A percentile compares a stretch with the other conserved stretches of the same genome.
These are phyloP conservation scores for Tenrec ecaudatus DNA, from an alignment of 2,113 vertebrate genomes.

Conservation along the genomic window DNA sequence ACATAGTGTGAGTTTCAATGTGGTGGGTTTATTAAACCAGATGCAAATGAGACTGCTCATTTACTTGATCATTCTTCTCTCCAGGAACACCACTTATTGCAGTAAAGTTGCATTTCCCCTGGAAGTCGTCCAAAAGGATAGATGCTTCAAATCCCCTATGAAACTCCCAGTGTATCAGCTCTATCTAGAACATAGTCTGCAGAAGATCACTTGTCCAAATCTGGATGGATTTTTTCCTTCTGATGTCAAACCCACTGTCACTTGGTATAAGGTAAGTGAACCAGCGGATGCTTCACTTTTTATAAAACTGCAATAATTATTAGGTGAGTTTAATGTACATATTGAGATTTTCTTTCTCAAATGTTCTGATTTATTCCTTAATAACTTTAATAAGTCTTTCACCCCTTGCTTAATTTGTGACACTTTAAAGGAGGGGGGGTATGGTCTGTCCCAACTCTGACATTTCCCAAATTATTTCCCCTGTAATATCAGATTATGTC, in stretches of 20 bases:
- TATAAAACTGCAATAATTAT: neutral
- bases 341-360: neutral
- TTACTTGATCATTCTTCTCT: slow-evolving; percentile 33
- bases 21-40: neutral
- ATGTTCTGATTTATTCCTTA: slow-evolving; percentile 31
- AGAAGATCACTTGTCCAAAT: slow-evolving; percentile 90
- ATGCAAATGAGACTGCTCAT: neutral
- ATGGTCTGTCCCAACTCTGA: neutral
- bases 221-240: slow-evolving; percentile 88
- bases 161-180: slow-evolving; percentile 76
- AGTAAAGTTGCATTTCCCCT: slow-evolving; percentile 91
- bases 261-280: slow-evolving; percentile 90
- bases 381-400: neutral
- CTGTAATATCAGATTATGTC: neutral
- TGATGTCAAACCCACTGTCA: slow-evolving; percentile 83
- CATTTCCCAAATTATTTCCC: neutral
- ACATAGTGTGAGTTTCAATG: neutral
- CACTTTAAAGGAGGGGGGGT: neutral
- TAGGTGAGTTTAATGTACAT: neutral
- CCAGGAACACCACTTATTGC: slow-evolving; percentile 93
- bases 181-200: slow-evolving; percentile 81
- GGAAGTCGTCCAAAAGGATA: slow-evolving; percentile 87
- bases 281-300: neutral
- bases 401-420: neutral
- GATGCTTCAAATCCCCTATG: slow-evolving; percentile 85